A percentile compares a stretch with the other conserved stretches of the same genome.
These are phyloP conservation scores for Dendronephthya gigantea DNA, from an alignment of 64 coral and sea anemone species.

Conservation along the genomic window DNA sequence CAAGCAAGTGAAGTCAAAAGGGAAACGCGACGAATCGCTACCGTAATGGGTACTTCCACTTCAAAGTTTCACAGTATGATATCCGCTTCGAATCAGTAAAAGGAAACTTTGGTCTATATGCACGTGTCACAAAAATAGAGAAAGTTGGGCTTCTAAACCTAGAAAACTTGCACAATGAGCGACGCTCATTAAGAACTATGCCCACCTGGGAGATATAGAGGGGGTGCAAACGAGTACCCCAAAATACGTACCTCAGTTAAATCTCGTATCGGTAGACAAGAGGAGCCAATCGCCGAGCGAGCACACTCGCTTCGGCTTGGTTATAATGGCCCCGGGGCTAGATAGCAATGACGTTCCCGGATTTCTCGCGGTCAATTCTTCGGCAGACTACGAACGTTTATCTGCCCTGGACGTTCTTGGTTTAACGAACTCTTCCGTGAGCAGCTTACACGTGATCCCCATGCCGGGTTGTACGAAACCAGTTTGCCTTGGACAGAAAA, in stretches of 20 bases:
- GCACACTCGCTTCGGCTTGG: conserved; percentile 36
- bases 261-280: conserved; percentile 10
- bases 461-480: conserved; percentile 39
- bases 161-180: not conserved
- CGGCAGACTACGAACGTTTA: not conserved
- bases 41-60: too few species aligned
- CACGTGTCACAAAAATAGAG: not conserved
- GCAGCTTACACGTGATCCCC: conserved; percentile 5
- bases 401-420: not conserved
- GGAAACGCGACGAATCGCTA: too few species aligned
- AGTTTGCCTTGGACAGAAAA: conserved; percentile 20
- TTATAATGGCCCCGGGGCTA: conserved; percentile 22
- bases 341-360: not conserved
- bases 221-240: conserved; percentile 35
- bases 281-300: conserved; percentile 36
- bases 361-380: not conserved
- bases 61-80: too few species aligned
- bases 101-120: too few species aligned
- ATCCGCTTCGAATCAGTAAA: too few species aligned
- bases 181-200: not conserved
- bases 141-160: not conserved
- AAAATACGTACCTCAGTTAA: conserved; percentile 2
- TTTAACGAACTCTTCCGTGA: not conserved
- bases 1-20: too few species aligned
- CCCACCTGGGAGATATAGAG: conserved; percentile 4